Base-by-base conservation (phyloP, 2,113 vertebrate species). In the Rhinoptilus africanus region DNA sequence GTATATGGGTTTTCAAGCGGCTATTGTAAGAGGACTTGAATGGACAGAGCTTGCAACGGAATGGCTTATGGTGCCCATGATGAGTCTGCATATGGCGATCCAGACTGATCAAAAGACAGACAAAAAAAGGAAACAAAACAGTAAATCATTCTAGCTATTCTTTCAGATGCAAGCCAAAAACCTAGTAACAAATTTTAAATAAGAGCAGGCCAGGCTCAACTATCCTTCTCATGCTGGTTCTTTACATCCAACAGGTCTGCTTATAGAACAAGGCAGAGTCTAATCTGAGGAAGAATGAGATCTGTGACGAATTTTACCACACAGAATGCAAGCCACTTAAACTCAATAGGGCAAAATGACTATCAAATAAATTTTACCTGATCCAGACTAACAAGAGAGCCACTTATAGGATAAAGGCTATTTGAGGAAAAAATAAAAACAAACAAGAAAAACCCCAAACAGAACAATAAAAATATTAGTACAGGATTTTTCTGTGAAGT, bases 11-110 rank as follows among this genome's bases (percentile, higher is more conserved):
- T 98, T 99, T 99, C 98, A 99, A 98, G 81, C 98, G 98, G 94
- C 99, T 99, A 93, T 99, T 98, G 93, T 99, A 99, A 90, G 99
- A 99, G 92, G 99, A 99, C 97, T 99, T 99, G 98, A 99, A 99
- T 94, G 99, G 98, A 97, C 99, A 99, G 96, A 99, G 98, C 96
- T 99, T 99, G 98, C 99, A 99, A 97, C 98, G 98, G 97, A 99
- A 99, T 66, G 99, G 99, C 97, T 99, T 99, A 96, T 99, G 99
- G 97, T 99, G 99, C 78, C 99, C 99, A 4, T 99, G 99, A 96
- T 99, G 99, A 93, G 99, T 99, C 97, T 99, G 99, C 97, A 99
- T 98, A 76, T 99, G 99, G 89, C 99, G 98, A 98, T 99, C 99
- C 98, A 99, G 98, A 93, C 99, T 99, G 93, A 89, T 78, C 76